These are phyloP conservation scores for Alligator mississippiensis DNA, from an alignment of 2,113 vertebrate species.

Conservation along the genomic window DNA sequence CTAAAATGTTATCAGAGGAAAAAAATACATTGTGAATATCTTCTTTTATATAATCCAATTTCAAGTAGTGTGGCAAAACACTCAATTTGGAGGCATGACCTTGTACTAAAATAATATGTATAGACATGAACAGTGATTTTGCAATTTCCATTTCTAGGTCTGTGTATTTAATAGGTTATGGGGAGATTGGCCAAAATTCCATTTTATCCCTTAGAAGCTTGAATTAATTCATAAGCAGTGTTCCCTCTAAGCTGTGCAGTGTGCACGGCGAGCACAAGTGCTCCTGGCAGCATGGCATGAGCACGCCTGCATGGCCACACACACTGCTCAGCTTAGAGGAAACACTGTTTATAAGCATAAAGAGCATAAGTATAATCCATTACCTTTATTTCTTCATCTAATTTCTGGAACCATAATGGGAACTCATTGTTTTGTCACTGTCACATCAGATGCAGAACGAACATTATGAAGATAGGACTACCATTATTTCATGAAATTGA, in stretches of 20 bases:
- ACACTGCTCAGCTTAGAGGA: no score
- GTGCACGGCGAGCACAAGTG: no score
- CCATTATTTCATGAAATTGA: not conserved
- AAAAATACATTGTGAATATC: not conserved
- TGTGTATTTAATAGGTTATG: not conserved
- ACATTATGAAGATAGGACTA: not conserved
- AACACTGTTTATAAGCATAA: no score
- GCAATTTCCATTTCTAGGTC: not conserved
- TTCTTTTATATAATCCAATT: not conserved
- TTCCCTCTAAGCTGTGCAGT: no score
- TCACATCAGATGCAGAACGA: not conserved
- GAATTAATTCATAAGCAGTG: not conserved
- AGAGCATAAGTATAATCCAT: no score
- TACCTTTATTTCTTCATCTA: not conserved
- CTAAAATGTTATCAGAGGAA: not conserved
- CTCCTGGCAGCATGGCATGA: no score
- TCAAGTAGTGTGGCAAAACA: not conserved
- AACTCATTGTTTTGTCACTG: not conserved
- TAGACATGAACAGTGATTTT: not conserved
- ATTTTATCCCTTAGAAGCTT: not conserved
- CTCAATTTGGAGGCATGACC: not conserved
- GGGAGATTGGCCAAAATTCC: not conserved
- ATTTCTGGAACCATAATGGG: not conserved
- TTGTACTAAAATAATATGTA: not conserved
- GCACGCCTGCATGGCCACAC: no score